A percentile compares a stretch with the other conserved stretches of the same genome.
Evolutionary conservation across 2,797 vertebrate genomes (phyloP).

Genomic region (Myripristis jacobus): DNA sequence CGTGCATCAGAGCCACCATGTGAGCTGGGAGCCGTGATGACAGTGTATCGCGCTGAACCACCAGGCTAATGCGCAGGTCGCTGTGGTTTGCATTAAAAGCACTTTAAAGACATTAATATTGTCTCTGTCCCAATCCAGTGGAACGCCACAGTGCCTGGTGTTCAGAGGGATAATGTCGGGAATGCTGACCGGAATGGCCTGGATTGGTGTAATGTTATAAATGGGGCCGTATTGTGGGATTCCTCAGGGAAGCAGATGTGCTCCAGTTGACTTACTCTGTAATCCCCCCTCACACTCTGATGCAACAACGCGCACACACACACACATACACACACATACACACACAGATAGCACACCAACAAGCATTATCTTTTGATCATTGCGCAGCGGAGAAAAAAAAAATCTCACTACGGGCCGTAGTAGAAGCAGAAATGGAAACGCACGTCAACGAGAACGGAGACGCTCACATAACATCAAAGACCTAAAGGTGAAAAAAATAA

Average conservation of each 20-base stretch:
- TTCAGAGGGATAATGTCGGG: constrained; percentile 29
- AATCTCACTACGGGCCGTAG: constrained; percentile 30
- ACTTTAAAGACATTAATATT: background rate
- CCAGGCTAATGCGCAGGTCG: background rate
- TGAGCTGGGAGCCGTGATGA: background rate
- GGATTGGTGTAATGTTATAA: constrained; percentile 55
- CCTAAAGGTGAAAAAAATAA: background rate
- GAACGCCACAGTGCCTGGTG: constrained; percentile 16
- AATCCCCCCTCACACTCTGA: constrained; percentile 61
- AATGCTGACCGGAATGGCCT: constrained; percentile 41
- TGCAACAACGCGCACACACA: constrained; percentile 32
- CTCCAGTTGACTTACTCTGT: constrained; percentile 67
- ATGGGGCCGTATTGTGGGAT: constrained; percentile 60
- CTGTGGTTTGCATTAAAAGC: constrained; percentile 9
- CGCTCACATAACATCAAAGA: constrained; percentile 54
- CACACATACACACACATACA: constrained; percentile 25
- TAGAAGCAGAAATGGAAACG: constrained; percentile 34
- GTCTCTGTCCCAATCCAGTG: background rate
- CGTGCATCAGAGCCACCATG: too few species aligned
- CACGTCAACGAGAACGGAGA: constrained; percentile 42
- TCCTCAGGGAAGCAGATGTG: constrained; percentile 73
- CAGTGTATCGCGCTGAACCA: background rate
- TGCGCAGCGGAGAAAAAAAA: constrained; percentile 34
- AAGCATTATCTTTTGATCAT: constrained; percentile 65
- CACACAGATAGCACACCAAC: constrained; percentile 44